Conservation (phyloP, 2,113 vertebrate species). For the Tychaedon coryphoeus region DNA sequence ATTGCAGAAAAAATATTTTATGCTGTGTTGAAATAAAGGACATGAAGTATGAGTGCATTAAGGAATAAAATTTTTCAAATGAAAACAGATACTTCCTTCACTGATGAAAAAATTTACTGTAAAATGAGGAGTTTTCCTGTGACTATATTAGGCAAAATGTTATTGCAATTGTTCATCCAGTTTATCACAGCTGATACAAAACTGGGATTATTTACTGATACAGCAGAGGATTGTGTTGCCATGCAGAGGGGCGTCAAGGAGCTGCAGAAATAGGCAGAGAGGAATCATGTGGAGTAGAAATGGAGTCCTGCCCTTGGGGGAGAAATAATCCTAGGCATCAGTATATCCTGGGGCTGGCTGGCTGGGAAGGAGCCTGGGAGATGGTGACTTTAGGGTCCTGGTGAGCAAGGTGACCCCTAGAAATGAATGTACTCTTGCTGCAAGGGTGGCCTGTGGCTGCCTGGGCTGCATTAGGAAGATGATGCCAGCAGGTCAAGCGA, state of each 20-base stretch:
- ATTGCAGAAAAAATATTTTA: not conserved
- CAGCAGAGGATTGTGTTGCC: not conserved
- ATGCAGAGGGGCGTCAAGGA: not conserved
- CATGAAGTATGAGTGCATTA: not conserved
- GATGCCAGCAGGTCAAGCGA: not conserved
- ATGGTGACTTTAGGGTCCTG: not conserved
- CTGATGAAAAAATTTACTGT: not conserved
- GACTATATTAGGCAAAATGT: not conserved
- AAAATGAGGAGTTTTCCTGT: not conserved
- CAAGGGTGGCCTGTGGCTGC: not conserved
- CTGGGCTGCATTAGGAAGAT: not conserved
- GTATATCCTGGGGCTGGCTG: too few relatives aligned
- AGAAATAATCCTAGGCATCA: not conserved
- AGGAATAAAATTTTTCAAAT: not conserved
- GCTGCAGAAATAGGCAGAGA: not conserved
- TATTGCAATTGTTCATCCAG: not conserved
- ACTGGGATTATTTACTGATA: not conserved
- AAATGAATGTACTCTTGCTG: not conserved
- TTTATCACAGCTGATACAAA: not conserved
- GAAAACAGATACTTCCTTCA: not conserved
- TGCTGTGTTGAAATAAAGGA: not conserved
- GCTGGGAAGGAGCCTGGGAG: not conserved
- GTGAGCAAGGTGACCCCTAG: not conserved
- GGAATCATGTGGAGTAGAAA: not conserved
- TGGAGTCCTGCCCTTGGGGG: not conserved